Evolutionary conservation across 2,888 invertebrate species (phyloP), one percentile per base, ranked within the genome.

Genomic region (Ashinkailepas kermadecensis): DNA sequence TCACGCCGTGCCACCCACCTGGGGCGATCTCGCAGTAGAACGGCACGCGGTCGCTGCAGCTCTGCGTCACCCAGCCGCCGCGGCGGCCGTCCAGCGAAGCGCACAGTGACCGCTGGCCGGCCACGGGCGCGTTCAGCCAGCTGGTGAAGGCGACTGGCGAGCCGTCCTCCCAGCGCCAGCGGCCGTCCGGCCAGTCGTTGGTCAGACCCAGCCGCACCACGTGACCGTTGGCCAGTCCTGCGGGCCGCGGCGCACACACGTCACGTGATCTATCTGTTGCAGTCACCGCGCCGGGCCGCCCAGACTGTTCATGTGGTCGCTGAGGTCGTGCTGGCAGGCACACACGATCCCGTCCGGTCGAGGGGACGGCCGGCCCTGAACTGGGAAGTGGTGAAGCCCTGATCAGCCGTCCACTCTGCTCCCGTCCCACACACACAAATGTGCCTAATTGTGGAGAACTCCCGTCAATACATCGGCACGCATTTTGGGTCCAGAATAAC

Each of bases 111-210:
- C 74, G 15, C 74, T 74, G 74, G 74, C 25, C 70, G 39, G 74
- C 15, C 39, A 18, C 9, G 54, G 54, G 18, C 54, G 81, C 81
- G 18, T 15, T 21, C 21, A 80, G 80, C 82, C 82, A 82, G 56
- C 67, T 74, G 80, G 81, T 80, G 81, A 21, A 82, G 74, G 39
- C 65, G n/a, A 78, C 56, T 21, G 80, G 21, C 0, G 81, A 57
- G 58, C 81, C 80, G 62, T 82, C 82, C 54, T 80, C 67, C 82
- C 82, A 82, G 11, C 64, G 67, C 74, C 70, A 80, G 39, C 39
- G 10, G 64, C 25, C 13, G 15, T 57, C 65, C 39, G 79, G 54
- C 57, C 56, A 39, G 23, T 39, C 58, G 57, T 80, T 56, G 6
- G 80, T 80, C n/a, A 82, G 67, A 62, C 82, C 81, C 70, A 81